A percentile compares a stretch with the other conserved stretches of the same genome.
These are phyloP conservation scores for Etia nguti DNA, from an alignment of 2,113 vertebrate genomes.

Conservation along the genomic window DNA sequence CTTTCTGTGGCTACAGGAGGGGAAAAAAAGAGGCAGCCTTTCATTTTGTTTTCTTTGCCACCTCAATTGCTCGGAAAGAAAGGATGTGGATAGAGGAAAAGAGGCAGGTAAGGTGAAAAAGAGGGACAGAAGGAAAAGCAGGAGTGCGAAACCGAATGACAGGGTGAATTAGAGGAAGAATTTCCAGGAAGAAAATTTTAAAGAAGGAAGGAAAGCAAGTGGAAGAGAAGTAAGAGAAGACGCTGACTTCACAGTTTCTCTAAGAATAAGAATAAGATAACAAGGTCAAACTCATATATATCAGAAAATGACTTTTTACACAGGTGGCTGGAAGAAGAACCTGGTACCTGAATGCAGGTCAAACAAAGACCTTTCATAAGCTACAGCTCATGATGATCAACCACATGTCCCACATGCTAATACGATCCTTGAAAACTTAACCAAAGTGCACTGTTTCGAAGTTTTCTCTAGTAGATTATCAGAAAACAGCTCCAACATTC, in stretches of 20 bases:
- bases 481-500: not conserved
- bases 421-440: not conserved
- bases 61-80: not conserved
- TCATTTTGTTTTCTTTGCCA: not conserved
- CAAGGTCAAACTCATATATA: accelerated
- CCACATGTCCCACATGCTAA: not conserved
- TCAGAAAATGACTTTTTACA: not conserved
- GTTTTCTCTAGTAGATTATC: not conserved
- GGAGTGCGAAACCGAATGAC: not conserved
- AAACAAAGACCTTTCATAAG: not conserved
- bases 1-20: not conserved
- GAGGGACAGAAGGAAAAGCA: not conserved
- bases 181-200: not conserved
- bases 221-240: not conserved
- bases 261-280: not conserved
- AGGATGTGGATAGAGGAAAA: not conserved
- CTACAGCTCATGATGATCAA: not conserved
- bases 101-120: not conserved
- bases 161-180: not conserved
- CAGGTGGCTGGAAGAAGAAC: not conserved
- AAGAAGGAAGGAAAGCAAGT: not conserved
- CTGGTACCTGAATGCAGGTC: not conserved
- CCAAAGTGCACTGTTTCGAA: not conserved
- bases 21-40: not conserved
- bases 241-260: not conserved